phyloP scores from a whole-genome alignment of 2,113 vertebrate species.

The Oreotrochilus melanogaster region DNA sequence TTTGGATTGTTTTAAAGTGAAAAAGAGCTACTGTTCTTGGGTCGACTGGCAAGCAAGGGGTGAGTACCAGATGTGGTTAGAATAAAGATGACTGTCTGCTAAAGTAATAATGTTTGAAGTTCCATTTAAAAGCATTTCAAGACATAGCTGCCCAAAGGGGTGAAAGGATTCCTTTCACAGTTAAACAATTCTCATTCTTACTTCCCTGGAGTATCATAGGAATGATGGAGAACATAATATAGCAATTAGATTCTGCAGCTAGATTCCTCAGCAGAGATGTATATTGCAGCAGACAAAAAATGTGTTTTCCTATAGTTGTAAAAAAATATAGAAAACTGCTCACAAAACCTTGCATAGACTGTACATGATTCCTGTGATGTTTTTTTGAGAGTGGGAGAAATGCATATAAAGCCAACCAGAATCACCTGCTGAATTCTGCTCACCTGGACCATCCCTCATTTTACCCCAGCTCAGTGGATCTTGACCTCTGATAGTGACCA shows the following conservation, averaged over 20 bases:
- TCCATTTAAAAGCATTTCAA: slow-evolving; percentile 28
- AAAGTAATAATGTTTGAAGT: slow-evolving; percentile 43
- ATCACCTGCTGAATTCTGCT: not conserved
- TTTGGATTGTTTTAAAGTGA: not conserved
- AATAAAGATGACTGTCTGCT: not conserved
- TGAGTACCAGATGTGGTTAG: not conserved
- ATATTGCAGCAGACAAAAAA: not conserved
- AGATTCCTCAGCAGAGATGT: not conserved
- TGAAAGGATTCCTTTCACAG: slow-evolving; percentile 8
- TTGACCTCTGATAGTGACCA: not conserved
- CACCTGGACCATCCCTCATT: not conserved
- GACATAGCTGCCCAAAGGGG: not conserved
- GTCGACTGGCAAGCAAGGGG: not conserved
- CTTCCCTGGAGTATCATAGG: slow-evolving; percentile 40
- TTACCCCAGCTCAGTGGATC: not conserved
- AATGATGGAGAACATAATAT: slow-evolving; percentile 39
- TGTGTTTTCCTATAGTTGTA: not conserved
- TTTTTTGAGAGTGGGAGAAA: not conserved
- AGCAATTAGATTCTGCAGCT: slow-evolving; percentile 32
- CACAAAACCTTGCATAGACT: not conserved
- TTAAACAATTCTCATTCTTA: slow-evolving; percentile 36
- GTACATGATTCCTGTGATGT: not conserved
- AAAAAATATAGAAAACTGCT: not conserved
- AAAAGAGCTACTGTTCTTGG: not conserved
- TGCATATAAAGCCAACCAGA: not conserved